These are phyloP conservation scores for Craniophora ligustri DNA, from an alignment of 2,888 invertebrate species.

Conservation along the genomic window DNA sequence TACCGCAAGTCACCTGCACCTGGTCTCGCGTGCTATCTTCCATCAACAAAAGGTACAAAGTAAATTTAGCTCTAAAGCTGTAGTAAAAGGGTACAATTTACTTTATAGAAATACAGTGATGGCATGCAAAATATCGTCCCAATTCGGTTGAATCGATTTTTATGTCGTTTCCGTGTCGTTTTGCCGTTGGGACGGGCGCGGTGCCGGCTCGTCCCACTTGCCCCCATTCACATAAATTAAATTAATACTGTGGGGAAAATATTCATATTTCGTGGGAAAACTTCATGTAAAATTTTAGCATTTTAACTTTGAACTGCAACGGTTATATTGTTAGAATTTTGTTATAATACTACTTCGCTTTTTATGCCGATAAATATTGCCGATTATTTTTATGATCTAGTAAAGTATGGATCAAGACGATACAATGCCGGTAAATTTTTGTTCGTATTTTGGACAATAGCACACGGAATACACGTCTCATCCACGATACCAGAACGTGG, in stretches of 20 bases:
- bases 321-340: not conserved
- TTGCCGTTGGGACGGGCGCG: conserved; percentile 42
- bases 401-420: too few species aligned
- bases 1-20: conserved; percentile 51
- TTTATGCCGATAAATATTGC: too few species aligned
- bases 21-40: conserved; percentile 56
- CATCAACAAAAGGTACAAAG: conserved; percentile 34
- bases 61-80: conserved; percentile 30
- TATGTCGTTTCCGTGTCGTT: conserved; percentile 64
- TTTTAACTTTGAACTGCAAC: not conserved
- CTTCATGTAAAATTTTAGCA: conserved; percentile 10
- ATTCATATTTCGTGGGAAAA: conserved; percentile 37
- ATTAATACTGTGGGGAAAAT: conserved; percentile 15
- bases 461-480: conserved; percentile 1
- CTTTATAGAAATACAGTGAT: conserved; percentile 28
- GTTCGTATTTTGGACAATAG: conserved; percentile 10
- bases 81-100: conserved; percentile 21
- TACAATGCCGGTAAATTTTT: not conserved
- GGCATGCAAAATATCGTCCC: conserved; percentile 60
- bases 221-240: conserved; percentile 41
- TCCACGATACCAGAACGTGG: conserved; percentile 9
- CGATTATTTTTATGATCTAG: too few species aligned
- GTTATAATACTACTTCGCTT: not conserved
- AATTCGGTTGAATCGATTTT: conserved; percentile 72
- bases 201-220: conserved; percentile 55